phyloP scores from a whole-genome alignment of 2,113 vertebrate species.

The Orcinus orca region DNA sequence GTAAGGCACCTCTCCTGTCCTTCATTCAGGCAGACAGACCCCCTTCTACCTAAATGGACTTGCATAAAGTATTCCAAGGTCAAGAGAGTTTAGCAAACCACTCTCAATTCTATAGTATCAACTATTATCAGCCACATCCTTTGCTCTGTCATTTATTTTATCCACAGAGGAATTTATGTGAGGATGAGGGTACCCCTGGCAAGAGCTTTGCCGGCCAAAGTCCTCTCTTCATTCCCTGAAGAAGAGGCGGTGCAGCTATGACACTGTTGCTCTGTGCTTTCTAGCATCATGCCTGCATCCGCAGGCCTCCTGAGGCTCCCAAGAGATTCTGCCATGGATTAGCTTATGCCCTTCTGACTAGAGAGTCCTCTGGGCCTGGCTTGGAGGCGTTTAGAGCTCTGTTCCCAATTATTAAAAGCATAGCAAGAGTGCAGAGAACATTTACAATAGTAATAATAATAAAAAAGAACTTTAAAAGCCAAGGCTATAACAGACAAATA shows the following conservation, averaged over 20 bases:
- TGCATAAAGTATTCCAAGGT: background rate
- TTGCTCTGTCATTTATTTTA: background rate
- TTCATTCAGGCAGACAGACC: background rate
- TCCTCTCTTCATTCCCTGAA: too few relatives aligned
- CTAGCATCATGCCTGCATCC: background rate
- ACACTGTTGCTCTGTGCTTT: background rate
- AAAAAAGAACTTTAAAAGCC: conserved; percentile 23
- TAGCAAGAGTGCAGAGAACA: background rate
- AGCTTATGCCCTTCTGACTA: background rate
- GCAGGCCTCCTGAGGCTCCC: background rate
- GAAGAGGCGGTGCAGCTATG: background rate
- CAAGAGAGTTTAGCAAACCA: background rate
- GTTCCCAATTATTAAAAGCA: conserved; percentile 48
- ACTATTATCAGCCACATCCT: background rate
- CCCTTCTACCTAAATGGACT: too few relatives aligned
- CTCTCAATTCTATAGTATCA: background rate
- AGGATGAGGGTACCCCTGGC: background rate
- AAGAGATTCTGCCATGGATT: background rate
- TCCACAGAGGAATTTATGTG: background rate
- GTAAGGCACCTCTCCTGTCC: background rate
- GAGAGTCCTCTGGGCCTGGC: background rate
- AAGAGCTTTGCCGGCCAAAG: background rate
- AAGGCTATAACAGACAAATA: background rate
- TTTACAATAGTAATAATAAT: background rate
- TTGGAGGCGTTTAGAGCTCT: background rate